Evolutionary conservation across 2,888 invertebrate genomes (phyloP), one percentile per base, ranked within the genome.

Genomic region (Drosophila meridionalis): DNA sequence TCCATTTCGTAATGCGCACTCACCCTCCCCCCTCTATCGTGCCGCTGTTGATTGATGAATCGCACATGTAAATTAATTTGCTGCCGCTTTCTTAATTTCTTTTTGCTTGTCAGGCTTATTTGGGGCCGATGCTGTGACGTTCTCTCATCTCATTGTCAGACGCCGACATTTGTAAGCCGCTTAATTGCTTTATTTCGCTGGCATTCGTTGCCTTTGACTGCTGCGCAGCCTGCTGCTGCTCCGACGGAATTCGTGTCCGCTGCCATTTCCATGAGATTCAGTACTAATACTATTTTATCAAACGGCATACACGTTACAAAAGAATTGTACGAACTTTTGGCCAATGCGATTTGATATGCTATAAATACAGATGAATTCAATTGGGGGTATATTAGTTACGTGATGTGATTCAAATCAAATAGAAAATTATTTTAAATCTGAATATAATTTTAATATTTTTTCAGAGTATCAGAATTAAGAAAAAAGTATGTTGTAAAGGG

Each of bases 1-100:
- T 59, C 50, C 38, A 40, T 42, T 30, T 32, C n/a, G 42, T 36
- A 26, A 5, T 9, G 12, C 26, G 20, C 5, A 20, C 20, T 20
- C 20, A 20, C 20, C 20, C 20, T 20, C 20, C 20, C 42, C 12
- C 14, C 12, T 28, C n/a, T 12, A 30, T 40, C 14, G 4, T 64
- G 43, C 11, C 45, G 9, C 63, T 73, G 57, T 82, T 89, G 89
- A 89, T 89, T 91, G 90, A 89, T 89, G 90, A 91, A 90, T 90
- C 80, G 88, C 76, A 89, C 83, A 88, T 90, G 89, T 90, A 90
- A 88, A 88, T 88, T 88, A 88, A 88, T 90, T 88, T 90, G 81
- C 88, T 79, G 80, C 81, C 80, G 89, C 73, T 89, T 87, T 85
- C 82, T 87, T 90, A 87, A 89, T 87, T 90, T 81, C 72, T 83